Percentiles rank a stretch among this genome's conserved stretches.
phyloP scores from a whole-genome alignment of 2,888 invertebrate species.

The Drosophila algonquin region DNA sequence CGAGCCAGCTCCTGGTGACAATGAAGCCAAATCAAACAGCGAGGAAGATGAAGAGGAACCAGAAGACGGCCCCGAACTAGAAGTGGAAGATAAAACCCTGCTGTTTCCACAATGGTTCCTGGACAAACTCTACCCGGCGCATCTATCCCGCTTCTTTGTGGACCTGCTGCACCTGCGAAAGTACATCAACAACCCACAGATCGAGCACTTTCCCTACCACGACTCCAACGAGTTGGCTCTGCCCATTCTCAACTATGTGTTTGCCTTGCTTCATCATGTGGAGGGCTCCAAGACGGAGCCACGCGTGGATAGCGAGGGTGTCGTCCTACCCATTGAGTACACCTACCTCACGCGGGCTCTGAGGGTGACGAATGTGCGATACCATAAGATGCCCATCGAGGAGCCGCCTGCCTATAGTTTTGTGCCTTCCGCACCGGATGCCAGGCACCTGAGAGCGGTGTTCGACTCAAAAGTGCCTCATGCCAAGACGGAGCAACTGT shows the following conservation, averaged over 20 bases:
- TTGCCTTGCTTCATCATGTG: constrained; percentile 82
- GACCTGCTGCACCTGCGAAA: constrained; percentile 88
- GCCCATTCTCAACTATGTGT: constrained; percentile 87
- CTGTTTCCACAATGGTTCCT: constrained; percentile 88
- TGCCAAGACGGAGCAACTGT: constrained; percentile 61
- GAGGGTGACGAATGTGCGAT: constrained; percentile 80
- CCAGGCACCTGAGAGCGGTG: constrained; percentile 66
- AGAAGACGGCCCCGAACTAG: constrained; percentile 23
- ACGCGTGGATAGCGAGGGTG: constrained; percentile 48
- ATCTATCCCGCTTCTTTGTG: constrained; percentile 88
- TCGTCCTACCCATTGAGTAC: constrained; percentile 60
- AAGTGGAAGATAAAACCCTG: constrained; percentile 58
- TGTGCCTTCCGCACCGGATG: constrained; percentile 69
- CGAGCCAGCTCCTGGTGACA: constrained; percentile 6
- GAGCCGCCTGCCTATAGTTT: constrained; percentile 52
- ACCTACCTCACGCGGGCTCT: constrained; percentile 81
- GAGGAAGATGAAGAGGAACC: constrained; percentile 34
- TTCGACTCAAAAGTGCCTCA: constrained; percentile 65
- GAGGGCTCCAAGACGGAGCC: constrained; percentile 56
- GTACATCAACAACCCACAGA: constrained; percentile 88
- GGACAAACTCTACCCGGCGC: constrained; percentile 86
- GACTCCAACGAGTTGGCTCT: constrained; percentile 87
- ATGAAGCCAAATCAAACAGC: constrained; percentile 1
- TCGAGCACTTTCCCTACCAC: constrained; percentile 87
- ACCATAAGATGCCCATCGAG: constrained; percentile 69